Base-by-base conservation (phyloP, 2,888 invertebrate species). In the Aleiodes testaceus region DNA sequence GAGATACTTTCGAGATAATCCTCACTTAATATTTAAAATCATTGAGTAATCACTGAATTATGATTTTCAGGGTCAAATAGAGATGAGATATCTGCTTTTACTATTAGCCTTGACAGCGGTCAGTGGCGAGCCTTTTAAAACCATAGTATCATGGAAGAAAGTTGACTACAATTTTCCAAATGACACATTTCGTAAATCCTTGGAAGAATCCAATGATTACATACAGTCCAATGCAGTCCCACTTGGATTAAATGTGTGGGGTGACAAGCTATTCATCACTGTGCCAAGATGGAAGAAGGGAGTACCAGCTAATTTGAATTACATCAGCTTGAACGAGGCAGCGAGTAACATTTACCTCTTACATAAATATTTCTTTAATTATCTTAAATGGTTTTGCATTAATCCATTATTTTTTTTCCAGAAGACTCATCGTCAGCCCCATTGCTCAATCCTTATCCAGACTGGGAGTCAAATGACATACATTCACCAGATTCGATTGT, bases 401-500 rank as follows among this genome's bases (percentile, higher is more conserved):
- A 47, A 44, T 66, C 42, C 16, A 30, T 4, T 26, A 50, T 50
- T 63, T 69, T 55, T 11, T 64, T 50, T 53, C 26, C 89, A 49
- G 90, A 89, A 12, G 87, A 92, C 78, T 93, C 92, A 86, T 95
- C 96, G 78, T 93, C 92, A 86, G 94, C 96, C 78, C 93, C 94
- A 22, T 87, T 88, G 11, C 85, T 95, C 30, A 92, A 89, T 64
- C 95, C 95, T 0, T 96, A 95, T 83, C 95, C 95, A 3, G 91
- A 91, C 76, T 92, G 93, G 89, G 90, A 92, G 79, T 93, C 94
- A 18, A 97, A 97, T 85, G 92, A 93, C 52, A 90, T 97, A 61
- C 92, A 82, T 1, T 82, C 82, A 42, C 90, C 93, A 74, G 90
- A 90, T 69, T 91, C 91, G 0, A 91, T 94, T 52, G 88, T 94